Evolutionary conservation across 1,140 invertebrate species (phyloP).

Genomic region (Halotydeus destructor): DNA sequence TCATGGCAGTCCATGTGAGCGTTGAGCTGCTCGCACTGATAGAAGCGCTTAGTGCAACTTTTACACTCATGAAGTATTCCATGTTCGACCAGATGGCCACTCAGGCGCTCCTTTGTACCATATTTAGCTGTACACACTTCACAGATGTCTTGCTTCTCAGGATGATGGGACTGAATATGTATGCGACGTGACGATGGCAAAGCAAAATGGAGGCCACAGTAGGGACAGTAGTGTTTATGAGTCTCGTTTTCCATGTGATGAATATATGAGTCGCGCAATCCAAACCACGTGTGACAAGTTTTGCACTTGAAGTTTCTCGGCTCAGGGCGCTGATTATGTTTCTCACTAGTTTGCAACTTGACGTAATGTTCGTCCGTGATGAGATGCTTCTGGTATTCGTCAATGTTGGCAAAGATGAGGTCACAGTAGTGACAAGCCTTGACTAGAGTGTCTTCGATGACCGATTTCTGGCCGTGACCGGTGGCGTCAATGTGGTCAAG

Average conservation of each 20-base stretch:
- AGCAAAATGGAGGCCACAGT: conserved; percentile 20
- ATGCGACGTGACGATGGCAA: conserved; percentile 19
- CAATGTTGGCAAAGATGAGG: conserved; percentile 17
- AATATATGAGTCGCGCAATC: conserved; percentile 19
- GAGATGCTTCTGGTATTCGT: conserved; percentile 18
- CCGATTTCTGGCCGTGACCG: conserved; percentile 10
- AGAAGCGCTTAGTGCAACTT: conserved; percentile 19
- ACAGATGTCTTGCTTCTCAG: conserved; percentile 16
- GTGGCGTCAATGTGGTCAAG: conserved; percentile 11
- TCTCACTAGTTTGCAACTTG: conserved; percentile 18
- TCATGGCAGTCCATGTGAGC: conserved; percentile 21
- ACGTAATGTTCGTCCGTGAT: conserved; percentile 19
- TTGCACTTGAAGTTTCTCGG: conserved; percentile 21
- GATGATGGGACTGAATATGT: conserved; percentile 20
- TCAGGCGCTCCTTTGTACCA: conserved; percentile 8
- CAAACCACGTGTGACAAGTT: conserved; percentile 21
- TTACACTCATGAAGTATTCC: conserved; percentile 20
- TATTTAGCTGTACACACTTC: conserved; percentile 14
- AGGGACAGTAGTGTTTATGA: conserved; percentile 18
- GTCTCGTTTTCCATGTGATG: conserved; percentile 20
- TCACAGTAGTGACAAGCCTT: conserved; percentile 17
- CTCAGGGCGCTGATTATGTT: conserved; percentile 19
- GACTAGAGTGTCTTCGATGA: conserved; percentile 11
- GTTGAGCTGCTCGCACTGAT: conserved; percentile 19
- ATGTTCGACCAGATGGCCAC: conserved; percentile 19